Percentiles rank a stretch among this genome's conserved stretches.
These are phyloP conservation scores for Agrochola lota DNA, from an alignment of 2,888 invertebrate genomes.

Conservation along the genomic window DNA sequence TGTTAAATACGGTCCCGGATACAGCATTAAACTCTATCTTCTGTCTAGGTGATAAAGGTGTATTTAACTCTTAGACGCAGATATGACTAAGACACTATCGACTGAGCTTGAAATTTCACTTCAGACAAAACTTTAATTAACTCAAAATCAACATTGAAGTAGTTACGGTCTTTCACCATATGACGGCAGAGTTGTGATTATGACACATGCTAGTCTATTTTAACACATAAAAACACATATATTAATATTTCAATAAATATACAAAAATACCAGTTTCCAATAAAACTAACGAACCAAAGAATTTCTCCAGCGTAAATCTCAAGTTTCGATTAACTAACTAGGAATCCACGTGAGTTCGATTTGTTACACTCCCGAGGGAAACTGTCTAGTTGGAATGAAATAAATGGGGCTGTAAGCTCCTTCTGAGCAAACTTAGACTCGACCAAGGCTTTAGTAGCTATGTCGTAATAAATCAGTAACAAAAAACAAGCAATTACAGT, in stretches of 20 bases:
- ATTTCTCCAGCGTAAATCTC: constrained; percentile 21
- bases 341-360: constrained; percentile 54
- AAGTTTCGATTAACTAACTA: constrained; percentile 56
- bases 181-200: background rate
- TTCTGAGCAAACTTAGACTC: constrained; percentile 33
- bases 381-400: constrained; percentile 55
- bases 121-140: too few species aligned
- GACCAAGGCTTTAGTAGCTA: constrained; percentile 29
- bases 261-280: background rate
- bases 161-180: too few species aligned
- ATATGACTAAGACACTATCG: too few species aligned
- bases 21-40: too few species aligned
- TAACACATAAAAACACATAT: background rate
- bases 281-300: constrained; percentile 29
- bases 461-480: constrained; percentile 38
- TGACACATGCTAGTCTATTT: constrained; percentile 12
- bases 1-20: too few species aligned
- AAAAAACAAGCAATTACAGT: constrained; percentile 37
- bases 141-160: too few species aligned
- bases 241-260: background rate
- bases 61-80: too few species aligned
- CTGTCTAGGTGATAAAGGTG: too few species aligned
- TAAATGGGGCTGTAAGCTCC: constrained; percentile 55
- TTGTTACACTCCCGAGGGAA: constrained; percentile 44
- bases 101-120: too few species aligned